Base-by-base conservation (phyloP, 2,797 vertebrate species). In the Bradypodion pumilum region DNA sequence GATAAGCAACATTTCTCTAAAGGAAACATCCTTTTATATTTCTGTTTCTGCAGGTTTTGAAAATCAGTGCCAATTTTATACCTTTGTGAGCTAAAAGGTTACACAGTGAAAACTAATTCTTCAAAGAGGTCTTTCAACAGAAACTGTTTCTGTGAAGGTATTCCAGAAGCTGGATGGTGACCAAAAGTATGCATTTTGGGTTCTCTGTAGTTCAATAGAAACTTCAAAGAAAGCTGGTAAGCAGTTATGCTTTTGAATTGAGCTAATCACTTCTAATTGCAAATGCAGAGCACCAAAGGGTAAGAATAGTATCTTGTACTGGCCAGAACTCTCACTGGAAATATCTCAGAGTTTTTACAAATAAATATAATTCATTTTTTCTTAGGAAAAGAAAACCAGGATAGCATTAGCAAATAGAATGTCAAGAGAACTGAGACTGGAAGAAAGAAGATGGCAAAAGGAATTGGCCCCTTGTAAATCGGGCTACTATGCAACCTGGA, bases 181-280 rank as follows among this genome's bases (percentile, higher is more conserved):
- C 40, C 32, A 84, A 32, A 52, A 84, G 9, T 65, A 44, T 76
- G 10, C 13, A 78, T 90, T 66, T 89, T 80, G n/a, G n/a, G 77
- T 82, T 91, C 77, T 93, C 91, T 91, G 87, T 86, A 87, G 84
- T 60, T 81, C 62, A 40, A 70, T 42, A 81, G 32, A 46, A 19
- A 56, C 46, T 44, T 75, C 73, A 68, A 75, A 82, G 73, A 68
- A 83, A n/a, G 19, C 25, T 29, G 52, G 62, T 8, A 29, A 69
- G 69, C 42, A 62, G 46, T 65, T 16, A 76, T 19, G 32, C 19
- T 62, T 83, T 83, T 83, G n/a, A 83, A 68, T 75, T 65, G 62
- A 82, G 73, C 40, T 65, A 74, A 62, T 35, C 21, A 73, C 16
- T 73, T 56, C 73, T 81, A 63, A 82, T 42, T 75, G 59, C 35